Conservation (phyloP, 2,113 vertebrate genomes). For the Labrus mixtus region DNA sequence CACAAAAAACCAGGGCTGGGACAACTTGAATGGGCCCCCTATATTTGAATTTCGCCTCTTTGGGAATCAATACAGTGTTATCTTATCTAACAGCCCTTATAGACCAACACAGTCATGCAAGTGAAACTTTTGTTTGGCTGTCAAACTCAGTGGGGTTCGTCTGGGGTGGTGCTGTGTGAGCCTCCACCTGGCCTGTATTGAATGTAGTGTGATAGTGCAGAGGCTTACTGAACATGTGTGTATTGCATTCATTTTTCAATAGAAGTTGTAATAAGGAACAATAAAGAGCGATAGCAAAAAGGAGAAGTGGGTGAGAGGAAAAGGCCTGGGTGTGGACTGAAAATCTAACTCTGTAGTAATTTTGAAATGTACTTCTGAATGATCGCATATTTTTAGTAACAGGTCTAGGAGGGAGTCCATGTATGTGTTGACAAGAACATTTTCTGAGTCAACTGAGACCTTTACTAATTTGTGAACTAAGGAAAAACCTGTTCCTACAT, state of each 20-base stretch:
- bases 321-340: neutral
- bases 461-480: slow-evolving; percentile 13
- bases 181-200: neutral
- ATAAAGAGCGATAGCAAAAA: neutral
- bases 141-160: neutral
- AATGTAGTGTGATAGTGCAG: neutral
- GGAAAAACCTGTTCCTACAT: neutral
- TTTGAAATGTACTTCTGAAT: slow-evolving; percentile 8
- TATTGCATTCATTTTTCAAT: neutral
- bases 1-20: slow-evolving; percentile 48
- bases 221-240: neutral
- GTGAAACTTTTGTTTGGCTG: slow-evolving; percentile 14
- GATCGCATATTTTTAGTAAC: neutral
- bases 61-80: slow-evolving; percentile 15
- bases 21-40: slow-evolving; percentile 6
- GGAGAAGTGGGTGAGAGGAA: neutral
- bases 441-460: neutral
- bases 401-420: neutral
- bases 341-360: slow-evolving; percentile 15
- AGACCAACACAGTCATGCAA: slow-evolving; percentile 19
- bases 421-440: neutral
- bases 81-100: slow-evolving; percentile 31
- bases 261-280: neutral
- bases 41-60: slow-evolving; percentile 6
- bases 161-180: neutral